Evolutionary conservation across 2,888 invertebrate species (phyloP), one percentile per base, ranked within the genome.

Genomic region (Coecobrya sp.): DNA sequence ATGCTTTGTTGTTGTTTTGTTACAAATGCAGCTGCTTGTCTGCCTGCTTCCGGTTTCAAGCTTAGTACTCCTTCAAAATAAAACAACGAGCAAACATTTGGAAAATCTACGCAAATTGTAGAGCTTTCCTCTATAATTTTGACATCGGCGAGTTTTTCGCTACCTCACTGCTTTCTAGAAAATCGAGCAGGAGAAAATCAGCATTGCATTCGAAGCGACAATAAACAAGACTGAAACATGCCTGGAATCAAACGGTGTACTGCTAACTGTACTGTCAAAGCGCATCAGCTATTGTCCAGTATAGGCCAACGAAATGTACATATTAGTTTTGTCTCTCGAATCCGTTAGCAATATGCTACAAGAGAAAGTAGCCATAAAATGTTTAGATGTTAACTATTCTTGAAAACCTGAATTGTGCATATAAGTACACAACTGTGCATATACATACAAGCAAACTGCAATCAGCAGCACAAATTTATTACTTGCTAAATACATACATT

Each of bases 401-500:
- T 11, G 16, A 42, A 45, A 19, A 45, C 73, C 42, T 70, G 45
- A 45, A 70, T 22, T 76, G 36, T 76, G 13, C 45, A 11, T 42
- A 22, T 42, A 76, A n/a, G 45, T 76, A 76, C 22, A 45, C 10
- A 76, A n/a, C n/a, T n/a, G 10, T 10, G 45, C 11, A 76, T 16
- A 30, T 42, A 22, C 81, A 55, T 82, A 82, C n/a, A n/a, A 82
- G 62, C 84, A 76, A 25, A 68, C 55, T 89, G 82, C 89, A 89
- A 85, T 89, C 84, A 89, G 19, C 84, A 89, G 62, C 84, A 84
- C 89, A 84, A 85, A 85, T 84, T 89, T 84, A 84, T 89, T 89
- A 68, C 68, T 84, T 84, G 89, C 84, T 89, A 89, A 85, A 55
- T 27, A 89, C 73, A 73, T 76, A 10, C 36, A 42, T 30, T 70